These are phyloP conservation scores for Bothrops jararaca DNA, from an alignment of 2,113 vertebrate genomes.

Conservation along the genomic window DNA sequence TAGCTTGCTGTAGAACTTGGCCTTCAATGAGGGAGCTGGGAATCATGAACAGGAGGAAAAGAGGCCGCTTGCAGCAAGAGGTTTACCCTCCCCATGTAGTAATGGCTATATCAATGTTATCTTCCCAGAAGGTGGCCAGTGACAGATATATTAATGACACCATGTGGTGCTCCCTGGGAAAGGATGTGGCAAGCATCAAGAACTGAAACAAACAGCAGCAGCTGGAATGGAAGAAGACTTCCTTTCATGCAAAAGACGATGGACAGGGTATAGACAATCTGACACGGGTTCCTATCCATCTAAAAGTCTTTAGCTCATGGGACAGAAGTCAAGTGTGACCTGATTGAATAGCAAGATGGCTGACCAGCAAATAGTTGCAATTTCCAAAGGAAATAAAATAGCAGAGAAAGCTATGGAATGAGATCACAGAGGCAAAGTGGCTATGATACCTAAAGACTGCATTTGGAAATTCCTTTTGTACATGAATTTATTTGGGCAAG, in stretches of 20 bases:
- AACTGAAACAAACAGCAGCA: constrained; percentile 19
- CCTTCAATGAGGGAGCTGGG: not conserved
- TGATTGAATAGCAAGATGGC: not conserved
- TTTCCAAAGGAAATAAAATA: not conserved
- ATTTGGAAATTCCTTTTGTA: not conserved
- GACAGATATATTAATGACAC: constrained; percentile 54
- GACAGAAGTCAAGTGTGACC: not conserved
- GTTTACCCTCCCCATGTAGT: not conserved
- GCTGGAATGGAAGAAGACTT: not conserved
- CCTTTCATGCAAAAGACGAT: not conserved
- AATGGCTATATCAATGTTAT: constrained; percentile 24
- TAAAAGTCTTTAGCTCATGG: constrained; percentile 8
- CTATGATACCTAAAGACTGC: not conserved
- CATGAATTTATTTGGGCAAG: not conserved
- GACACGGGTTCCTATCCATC: constrained; percentile 25
- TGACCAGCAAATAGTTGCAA: accelerated
- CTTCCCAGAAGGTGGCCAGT: not conserved
- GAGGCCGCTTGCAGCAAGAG: not conserved
- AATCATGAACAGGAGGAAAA: not conserved
- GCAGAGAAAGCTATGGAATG: accelerated
- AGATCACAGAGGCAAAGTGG: accelerated
- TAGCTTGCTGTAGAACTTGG: not conserved
- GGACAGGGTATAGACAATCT: constrained; percentile 26
- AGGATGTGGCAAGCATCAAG: not conserved
- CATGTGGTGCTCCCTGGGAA: accelerated